These are phyloP conservation scores for Epinotia nisella DNA, from an alignment of 2,888 invertebrate species.

Conservation along the genomic window DNA sequence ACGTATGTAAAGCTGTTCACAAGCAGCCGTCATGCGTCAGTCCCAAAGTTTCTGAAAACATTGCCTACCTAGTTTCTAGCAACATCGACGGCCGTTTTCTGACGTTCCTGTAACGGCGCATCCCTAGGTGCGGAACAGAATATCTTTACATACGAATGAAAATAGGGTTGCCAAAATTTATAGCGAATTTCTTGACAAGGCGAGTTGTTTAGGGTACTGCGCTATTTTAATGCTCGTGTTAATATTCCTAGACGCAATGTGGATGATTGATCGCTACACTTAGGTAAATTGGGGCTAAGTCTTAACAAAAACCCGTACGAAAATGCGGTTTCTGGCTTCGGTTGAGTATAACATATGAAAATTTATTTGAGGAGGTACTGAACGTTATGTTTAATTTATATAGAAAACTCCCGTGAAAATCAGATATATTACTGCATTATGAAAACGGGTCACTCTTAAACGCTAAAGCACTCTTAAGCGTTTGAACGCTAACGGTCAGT, in stretches of 20 bases:
- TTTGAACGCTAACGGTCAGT: no score
- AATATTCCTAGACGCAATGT: not conserved
- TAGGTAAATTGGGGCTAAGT: not conserved
- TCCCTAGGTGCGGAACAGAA: not conserved
- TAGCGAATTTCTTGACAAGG: not conserved
- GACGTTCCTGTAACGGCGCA: not conserved
- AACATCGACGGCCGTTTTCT: not conserved
- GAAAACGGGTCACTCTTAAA: no score
- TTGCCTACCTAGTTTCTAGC: no score
- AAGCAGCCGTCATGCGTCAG: no score
- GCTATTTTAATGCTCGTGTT: not conserved
- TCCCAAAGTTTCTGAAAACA: no score
- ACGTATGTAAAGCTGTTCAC: no score
- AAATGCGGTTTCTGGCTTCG: not conserved
- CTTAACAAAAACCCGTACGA: not conserved
- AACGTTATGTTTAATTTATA: no score
- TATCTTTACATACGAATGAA: slow-evolving; percentile 16
- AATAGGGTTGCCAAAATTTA: not conserved
- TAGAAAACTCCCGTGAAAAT: no score
- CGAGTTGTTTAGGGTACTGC: not conserved
- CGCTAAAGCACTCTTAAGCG: no score
- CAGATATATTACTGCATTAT: no score
- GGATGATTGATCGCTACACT: not conserved
- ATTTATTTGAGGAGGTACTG: not conserved
- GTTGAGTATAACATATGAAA: no score